phyloP scores from a whole-genome alignment of 2,113 vertebrate species.

The Entosphenus tridentatus region DNA sequence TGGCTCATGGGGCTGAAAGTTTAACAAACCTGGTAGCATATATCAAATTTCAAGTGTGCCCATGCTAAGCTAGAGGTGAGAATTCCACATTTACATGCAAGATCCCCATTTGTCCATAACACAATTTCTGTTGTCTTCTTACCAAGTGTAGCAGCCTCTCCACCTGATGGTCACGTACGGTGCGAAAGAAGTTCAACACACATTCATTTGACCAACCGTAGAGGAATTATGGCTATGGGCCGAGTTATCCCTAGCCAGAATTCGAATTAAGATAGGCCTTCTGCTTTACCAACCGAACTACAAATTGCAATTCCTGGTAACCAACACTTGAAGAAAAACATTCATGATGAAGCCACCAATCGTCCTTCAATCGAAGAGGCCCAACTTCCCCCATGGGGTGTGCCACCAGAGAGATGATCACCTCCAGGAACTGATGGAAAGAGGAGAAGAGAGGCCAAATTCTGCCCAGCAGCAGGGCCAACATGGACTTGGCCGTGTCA shows the following conservation, averaged over 20 bases:
- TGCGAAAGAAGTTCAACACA: too few species aligned
- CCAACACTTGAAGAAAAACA: background rate
- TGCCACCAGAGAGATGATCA: constrained; percentile 16
- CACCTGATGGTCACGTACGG: too few species aligned
- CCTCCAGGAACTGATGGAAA: constrained; percentile 98
- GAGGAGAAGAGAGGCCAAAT: constrained; percentile 95
- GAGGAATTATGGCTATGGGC: too few species aligned
- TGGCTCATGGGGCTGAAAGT: too few species aligned
- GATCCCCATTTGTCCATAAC: background rate
- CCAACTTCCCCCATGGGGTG: background rate
- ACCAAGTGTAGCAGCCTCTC: background rate
- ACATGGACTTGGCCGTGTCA: constrained; percentile 96
- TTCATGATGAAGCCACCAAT: background rate
- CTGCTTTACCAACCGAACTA: background rate
- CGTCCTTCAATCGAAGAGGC: background rate
- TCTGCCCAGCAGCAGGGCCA: constrained; percentile 93
- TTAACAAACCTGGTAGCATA: too few species aligned
- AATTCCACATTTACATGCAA: background rate
- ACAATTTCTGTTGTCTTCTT: background rate
- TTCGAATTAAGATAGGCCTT: background rate
- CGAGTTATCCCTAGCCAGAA: background rate
- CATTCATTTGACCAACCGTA: too few species aligned
- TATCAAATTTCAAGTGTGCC: too few species aligned
- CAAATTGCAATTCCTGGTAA: background rate
- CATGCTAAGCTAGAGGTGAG: too few species aligned